Evolutionary conservation across 2,113 vertebrate genomes (phyloP).

Genomic region (Sinosuthora webbiana): DNA sequence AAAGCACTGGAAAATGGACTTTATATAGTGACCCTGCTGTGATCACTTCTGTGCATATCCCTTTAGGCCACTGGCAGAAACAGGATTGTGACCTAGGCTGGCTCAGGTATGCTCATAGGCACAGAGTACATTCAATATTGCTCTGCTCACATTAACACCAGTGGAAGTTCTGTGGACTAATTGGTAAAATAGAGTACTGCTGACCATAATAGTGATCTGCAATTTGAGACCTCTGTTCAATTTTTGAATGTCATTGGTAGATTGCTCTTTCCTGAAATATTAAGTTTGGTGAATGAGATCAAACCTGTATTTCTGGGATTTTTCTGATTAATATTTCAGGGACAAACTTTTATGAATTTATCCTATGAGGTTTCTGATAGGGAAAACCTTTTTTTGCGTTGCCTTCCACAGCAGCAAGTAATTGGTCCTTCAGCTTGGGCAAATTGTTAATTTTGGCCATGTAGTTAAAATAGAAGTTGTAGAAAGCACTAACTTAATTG

Average conservation of each 20-base stretch:
- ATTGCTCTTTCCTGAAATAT: background rate
- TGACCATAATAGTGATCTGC: background rate
- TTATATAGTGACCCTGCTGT: background rate
- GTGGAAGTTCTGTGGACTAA: background rate
- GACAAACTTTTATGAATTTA: background rate
- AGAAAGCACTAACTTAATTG: background rate
- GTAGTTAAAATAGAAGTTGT: background rate
- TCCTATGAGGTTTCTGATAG: background rate
- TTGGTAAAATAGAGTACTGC: background rate
- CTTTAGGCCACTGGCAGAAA: background rate
- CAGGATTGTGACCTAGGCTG: background rate
- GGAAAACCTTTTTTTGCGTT: background rate
- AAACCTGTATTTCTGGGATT: background rate
- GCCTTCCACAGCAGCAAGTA: background rate
- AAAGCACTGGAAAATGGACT: background rate
- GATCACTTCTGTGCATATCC: background rate
- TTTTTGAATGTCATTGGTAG: background rate
- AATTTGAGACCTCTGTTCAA: rapidly evolving
- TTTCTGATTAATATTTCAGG: background rate
- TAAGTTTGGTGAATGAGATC: background rate
- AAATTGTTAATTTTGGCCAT: background rate
- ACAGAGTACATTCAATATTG: background rate
- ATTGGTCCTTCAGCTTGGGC: rapidly evolving
- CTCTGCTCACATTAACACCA: background rate
- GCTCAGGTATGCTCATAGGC: background rate